Conservation (phyloP, 2,888 invertebrate genomes). For the Spodoptera picta region DNA sequence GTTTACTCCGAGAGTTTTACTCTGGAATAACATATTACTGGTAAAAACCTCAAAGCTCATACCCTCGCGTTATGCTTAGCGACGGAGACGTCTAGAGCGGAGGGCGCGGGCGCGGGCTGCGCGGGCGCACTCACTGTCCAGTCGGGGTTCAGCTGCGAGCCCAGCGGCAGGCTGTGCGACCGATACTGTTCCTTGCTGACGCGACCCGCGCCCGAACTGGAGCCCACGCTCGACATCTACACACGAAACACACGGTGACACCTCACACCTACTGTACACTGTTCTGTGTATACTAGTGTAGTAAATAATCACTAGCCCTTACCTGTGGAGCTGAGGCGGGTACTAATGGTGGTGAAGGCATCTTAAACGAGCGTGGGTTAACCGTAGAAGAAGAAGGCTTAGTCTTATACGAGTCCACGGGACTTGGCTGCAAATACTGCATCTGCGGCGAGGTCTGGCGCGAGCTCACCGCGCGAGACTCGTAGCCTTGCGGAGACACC, state of each 20-base stretch:
- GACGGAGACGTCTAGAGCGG: constrained; percentile 57
- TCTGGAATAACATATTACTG: constrained; percentile 20
- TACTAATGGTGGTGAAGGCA: constrained; percentile 83
- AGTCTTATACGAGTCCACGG: constrained; percentile 73
- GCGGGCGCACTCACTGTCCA: constrained; percentile 75
- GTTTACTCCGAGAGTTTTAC: constrained; percentile 18
- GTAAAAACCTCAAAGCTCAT: constrained; percentile 43
- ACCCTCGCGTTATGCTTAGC: constrained; percentile 82
- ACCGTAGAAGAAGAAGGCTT: constrained; percentile 61
- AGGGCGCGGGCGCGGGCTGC: constrained; percentile 46
- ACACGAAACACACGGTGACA: background rate
- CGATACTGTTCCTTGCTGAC: constrained; percentile 87
- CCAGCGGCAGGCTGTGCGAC: constrained; percentile 90
- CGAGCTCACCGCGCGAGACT: constrained; percentile 54
- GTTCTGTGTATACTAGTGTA: background rate
- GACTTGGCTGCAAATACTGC: constrained; percentile 76
- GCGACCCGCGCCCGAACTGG: constrained; percentile 40
- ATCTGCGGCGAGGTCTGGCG: constrained; percentile 69
- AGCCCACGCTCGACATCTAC: constrained; percentile 50
- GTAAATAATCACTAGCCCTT: constrained; percentile 6
- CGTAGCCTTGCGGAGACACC: constrained; percentile 59
- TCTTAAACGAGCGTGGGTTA: constrained; percentile 78
- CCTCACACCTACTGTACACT: no score
- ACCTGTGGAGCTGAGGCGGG: constrained; percentile 76
- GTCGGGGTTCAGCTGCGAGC: constrained; percentile 86